A percentile compares a stretch with the other conserved stretches of the same genome.
These are phyloP conservation scores for Cerceris ruficornis DNA, from an alignment of 2,888 invertebrate genomes.

Conservation along the genomic window DNA sequence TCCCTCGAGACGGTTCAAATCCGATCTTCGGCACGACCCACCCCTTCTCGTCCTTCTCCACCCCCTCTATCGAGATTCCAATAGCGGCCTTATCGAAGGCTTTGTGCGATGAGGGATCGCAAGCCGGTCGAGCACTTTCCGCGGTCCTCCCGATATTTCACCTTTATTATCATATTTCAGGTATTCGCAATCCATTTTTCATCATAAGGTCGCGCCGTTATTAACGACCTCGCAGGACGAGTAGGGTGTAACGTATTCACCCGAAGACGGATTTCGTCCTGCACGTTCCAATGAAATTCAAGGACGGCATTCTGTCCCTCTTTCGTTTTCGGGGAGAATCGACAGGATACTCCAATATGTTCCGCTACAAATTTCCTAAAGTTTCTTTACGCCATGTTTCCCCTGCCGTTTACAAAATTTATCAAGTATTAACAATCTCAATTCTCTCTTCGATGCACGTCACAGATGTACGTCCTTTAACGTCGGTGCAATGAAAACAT, in stretches of 20 bases:
- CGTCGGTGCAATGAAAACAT: not conserved
- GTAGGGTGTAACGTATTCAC: slow-evolving; percentile 22
- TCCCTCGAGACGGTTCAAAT: slow-evolving; percentile 76
- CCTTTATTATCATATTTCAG: slow-evolving; percentile 80
- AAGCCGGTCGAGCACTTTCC: slow-evolving; percentile 74
- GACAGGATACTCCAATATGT: no score
- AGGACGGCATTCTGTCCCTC: not conserved
- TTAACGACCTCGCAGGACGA: slow-evolving; percentile 56
- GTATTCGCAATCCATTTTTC: slow-evolving; percentile 75
- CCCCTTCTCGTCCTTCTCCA: not conserved
- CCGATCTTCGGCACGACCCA: slow-evolving; percentile 70
- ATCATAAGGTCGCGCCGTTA: slow-evolving; percentile 58
- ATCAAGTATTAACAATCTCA: no score
- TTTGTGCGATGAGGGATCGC: slow-evolving; percentile 81
- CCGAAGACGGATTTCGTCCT: slow-evolving; percentile 5
- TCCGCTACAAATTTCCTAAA: no score
- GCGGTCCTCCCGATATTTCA: slow-evolving; percentile 76
- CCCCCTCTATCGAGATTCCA: slow-evolving; percentile 80
- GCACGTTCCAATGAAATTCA: slow-evolving; percentile 16
- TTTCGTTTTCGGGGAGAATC: no score
- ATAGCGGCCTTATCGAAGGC: slow-evolving; percentile 80
- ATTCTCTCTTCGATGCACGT: no score
- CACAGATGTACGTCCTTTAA: not conserved
- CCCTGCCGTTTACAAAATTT: no score
- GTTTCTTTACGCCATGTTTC: no score